A percentile compares a stretch with the other conserved stretches of the same genome.
Conservation (phyloP, 2,113 vertebrate genomes). For the Euleptes europaea region DNA sequence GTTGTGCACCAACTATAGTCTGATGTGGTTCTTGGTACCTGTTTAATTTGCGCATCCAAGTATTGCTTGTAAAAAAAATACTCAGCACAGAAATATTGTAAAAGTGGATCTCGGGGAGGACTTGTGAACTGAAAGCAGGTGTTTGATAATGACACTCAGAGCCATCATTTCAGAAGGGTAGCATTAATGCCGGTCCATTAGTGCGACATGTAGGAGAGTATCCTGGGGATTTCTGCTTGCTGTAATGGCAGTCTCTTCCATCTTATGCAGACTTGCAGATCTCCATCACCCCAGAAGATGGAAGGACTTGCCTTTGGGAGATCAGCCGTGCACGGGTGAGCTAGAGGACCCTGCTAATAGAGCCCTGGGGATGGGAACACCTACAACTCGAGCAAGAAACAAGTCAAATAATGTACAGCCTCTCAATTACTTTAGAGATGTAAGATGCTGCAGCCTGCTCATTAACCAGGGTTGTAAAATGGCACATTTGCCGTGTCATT, state of each 20-base stretch:
- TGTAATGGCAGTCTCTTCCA: constrained; percentile 17
- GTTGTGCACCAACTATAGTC: not conserved
- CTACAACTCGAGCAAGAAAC: constrained; percentile 33
- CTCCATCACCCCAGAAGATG: constrained; percentile 8
- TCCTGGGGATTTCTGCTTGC: not conserved
- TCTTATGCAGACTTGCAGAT: constrained; percentile 24
- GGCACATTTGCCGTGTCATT: constrained; percentile 44
- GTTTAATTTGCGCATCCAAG: not conserved
- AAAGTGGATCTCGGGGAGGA: not conserved
- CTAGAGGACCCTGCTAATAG: constrained; percentile 35
- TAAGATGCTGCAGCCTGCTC: constrained; percentile 40
- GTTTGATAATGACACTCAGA: not conserved
- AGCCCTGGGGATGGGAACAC: constrained; percentile 43
- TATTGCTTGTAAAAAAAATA: not conserved
- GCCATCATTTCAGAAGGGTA: not conserved
- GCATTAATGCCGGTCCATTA: not conserved
- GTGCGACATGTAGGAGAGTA: not conserved
- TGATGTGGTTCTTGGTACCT: not conserved
- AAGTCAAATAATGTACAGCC: constrained; percentile 32
- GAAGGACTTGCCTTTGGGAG: not conserved
- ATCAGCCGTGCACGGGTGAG: constrained; percentile 24
- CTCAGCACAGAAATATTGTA: not conserved
- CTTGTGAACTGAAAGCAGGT: not conserved
- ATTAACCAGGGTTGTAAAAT: constrained; percentile 53
- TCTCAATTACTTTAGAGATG: constrained; percentile 48